phyloP scores from a whole-genome alignment of 2,888 invertebrate genomes.

The Luperina nickerlii region DNA sequence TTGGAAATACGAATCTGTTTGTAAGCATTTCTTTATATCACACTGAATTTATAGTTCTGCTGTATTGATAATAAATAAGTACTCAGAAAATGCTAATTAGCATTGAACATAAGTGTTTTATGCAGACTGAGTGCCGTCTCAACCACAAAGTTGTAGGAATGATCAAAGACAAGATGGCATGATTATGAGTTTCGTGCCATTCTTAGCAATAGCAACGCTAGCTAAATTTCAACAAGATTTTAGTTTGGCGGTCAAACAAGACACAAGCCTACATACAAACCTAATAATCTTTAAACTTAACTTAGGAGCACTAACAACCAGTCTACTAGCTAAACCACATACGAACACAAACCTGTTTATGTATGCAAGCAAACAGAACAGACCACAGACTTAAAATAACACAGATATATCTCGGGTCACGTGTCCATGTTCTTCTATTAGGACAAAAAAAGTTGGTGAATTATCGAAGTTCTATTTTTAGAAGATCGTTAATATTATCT shows the following conservation, averaged over 20 bases:
- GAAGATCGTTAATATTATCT: constrained; percentile 41
- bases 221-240: constrained; percentile 6
- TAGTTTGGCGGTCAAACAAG: constrained; percentile 26
- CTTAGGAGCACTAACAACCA: constrained; percentile 8
- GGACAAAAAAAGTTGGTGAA: constrained; percentile 27
- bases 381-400: constrained; percentile 39
- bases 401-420: constrained; percentile 23
- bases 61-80: constrained; percentile 17
- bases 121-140: constrained; percentile 1
- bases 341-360: constrained; percentile 27
- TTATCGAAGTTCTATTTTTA: constrained; percentile 52
- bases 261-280: constrained; percentile 1
- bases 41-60: constrained; percentile 11
- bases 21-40: constrained; percentile 41
- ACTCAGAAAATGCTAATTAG: constrained; percentile 20
- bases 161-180: constrained; percentile 9
- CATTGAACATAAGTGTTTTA: background rate
- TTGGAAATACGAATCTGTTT: constrained; percentile 30
- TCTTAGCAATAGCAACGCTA: background rate
- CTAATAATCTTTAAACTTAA: background rate
- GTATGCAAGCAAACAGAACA: constrained; percentile 27
- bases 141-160: background rate
- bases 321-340: constrained; percentile 2
- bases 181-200: background rate
- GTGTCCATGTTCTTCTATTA: constrained; percentile 1